Evolutionary conservation across 2,113 vertebrate species (phyloP), one percentile per base, ranked within the genome.

Genomic region (Pongo abelii): DNA sequence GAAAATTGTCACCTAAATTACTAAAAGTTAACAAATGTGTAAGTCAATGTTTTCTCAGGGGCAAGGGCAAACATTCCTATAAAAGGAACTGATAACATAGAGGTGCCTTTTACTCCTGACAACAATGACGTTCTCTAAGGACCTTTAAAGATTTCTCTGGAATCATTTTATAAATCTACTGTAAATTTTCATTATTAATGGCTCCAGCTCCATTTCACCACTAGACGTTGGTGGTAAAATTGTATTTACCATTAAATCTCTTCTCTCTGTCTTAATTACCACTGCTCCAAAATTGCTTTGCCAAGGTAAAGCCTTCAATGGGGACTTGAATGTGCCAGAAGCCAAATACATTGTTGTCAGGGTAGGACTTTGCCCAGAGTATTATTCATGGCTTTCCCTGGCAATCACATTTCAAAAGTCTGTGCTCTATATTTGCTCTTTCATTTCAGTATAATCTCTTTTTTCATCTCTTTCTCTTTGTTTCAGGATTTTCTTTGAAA

Each of bases 91-190:
- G 95, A 97, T 94, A 96, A 22, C 5, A 0, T 30, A 86, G 64
- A 96, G 93, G 96, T 98, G 92, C 67, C 95, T 93, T 97, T 97
- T 38, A 70, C 11, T 61, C 43, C 9, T 69, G 84, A 84, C 72
- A 75, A n/a, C 7, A 10, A 10, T 84, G 69, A 74, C 90, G 70
- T 96, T 93, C 69, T 90, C 77, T 32, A 46, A 93, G 43, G 70
- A 90, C 57, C 12, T 89, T 46, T 61, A 81, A 88, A 48, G 46
- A 43, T 78, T 88, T 95, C 48, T 69, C 55, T n/a, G 79, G 35
- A 84, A 52, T 95, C 20, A 69, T 84, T 97, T 75, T 38, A 40
- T 55, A 80, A 80, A 75, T 89, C 25, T 79, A 22, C 46, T 74
- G 7, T 59, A 52, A 40, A 40, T 27, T 89, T 50, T 46, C 40